Evolutionary conservation across 53 echinoderm and acorn worm species (phyloP).

Genomic region (Pentamera pediparva): DNA sequence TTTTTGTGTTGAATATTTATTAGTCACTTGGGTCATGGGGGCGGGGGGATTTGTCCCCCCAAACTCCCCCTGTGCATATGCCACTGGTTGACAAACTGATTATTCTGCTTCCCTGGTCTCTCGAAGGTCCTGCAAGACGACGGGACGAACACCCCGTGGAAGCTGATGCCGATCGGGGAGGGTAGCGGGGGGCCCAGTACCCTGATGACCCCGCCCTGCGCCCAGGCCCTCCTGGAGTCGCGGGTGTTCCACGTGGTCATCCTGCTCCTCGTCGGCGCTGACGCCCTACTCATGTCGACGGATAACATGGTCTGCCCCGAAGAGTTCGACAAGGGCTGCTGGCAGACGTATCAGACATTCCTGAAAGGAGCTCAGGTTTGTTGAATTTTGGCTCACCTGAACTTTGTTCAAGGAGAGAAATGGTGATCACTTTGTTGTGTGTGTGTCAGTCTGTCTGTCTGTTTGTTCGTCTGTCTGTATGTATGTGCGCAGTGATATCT

Average conservation of each 20-base stretch:
- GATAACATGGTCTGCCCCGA: constrained; percentile 55
- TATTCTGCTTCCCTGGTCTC: too few species aligned
- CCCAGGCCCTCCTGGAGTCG: constrained; percentile 74
- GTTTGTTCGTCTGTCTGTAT: background rate
- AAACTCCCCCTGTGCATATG: too few species aligned
- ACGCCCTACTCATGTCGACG: constrained; percentile 76
- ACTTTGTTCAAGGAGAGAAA: too few species aligned
- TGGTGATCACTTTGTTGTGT: background rate
- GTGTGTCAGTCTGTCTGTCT: background rate
- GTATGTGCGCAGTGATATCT: background rate
- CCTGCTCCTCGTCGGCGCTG: constrained; percentile 61
- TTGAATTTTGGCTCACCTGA: background rate
- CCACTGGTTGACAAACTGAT: too few species aligned
- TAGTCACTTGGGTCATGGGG: too few species aligned
- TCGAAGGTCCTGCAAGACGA: constrained; percentile 86
- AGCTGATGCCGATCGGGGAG: constrained; percentile 72
- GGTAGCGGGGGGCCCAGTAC: constrained; percentile 61
- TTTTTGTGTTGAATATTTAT: too few species aligned
- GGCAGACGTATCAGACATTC: constrained; percentile 32
- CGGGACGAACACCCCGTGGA: constrained; percentile 88
- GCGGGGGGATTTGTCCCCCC: too few species aligned
- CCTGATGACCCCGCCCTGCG: constrained; percentile 67
- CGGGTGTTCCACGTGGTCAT: constrained; percentile 79
- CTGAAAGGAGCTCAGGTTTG: constrained; percentile 70
- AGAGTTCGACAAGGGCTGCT: constrained; percentile 10